Base-by-base conservation (phyloP, 2,113 vertebrate species). In the Notiomystis cincta region DNA sequence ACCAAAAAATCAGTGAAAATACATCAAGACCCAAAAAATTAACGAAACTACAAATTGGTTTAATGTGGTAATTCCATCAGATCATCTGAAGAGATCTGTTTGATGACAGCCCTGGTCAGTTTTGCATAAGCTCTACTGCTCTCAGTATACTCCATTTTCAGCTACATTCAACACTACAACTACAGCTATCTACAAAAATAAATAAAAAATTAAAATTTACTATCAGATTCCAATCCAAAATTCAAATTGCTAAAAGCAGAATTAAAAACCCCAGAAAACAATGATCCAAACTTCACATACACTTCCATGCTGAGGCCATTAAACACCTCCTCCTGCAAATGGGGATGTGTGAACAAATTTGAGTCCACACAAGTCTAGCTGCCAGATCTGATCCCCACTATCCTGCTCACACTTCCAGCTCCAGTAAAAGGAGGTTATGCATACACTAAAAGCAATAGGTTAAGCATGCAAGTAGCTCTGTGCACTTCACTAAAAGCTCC, bases 221-320 rank as follows among this genome's bases (percentile, higher is more conserved):
- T n/a, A 53, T 18, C 22, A 79, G 61, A 72, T 12, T 60, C 24
- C 27, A 80, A 89, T 47, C 2, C 30, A 71, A 84, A 91, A 87
- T 48, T 84, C 25, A 47, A 78, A 83, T 22, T 57, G 16, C 47
- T 66, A 72, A 75, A 72, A 75, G 15, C 31, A 70, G 67, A 88
- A 44, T 51, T 86, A 40, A 92, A 67, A 23, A 0, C 3, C 4
- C 16, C 13, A 17, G 47, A 53, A 90, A 85, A 66, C 42, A 66
- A 33, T 7, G 7, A 67, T 19, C 40, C 13, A 53, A 65, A 64
- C 28, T 77, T 70, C 60, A 64, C 8, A 87, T 14, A 37, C 5
- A 15, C 11, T 56, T 65, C 25, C 50, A 69, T 0, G 0, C 21
- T 21, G 48, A 66, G 25, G n/a, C 17, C 37, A 42, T 62, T 58